Conservation (phyloP, 2,888 invertebrate genomes). For the Pristionchus fissidentatus region DNA sequence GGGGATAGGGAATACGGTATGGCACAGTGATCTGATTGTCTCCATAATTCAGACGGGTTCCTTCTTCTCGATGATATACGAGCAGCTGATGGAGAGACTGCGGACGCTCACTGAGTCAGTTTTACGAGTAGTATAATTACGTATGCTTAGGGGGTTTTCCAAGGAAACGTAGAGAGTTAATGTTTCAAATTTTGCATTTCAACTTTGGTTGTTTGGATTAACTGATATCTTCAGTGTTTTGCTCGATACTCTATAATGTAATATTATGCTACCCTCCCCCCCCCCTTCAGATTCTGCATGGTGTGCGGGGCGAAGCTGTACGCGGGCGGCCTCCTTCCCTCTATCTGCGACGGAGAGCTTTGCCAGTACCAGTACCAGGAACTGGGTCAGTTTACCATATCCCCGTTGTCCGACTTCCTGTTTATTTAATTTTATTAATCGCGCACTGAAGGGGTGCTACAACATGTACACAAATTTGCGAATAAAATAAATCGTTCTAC, state of each 20-base stretch:
- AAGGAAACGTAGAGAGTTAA: too few relatives aligned
- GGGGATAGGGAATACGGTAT: neutral
- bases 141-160: neutral
- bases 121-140: neutral
- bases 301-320: conserved; percentile 21
- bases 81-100: conserved; percentile 15
- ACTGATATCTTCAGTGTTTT: too few relatives aligned
- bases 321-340: conserved; percentile 20
- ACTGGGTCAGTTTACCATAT: conserved; percentile 37
- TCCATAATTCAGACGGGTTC: neutral
- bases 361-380: conserved; percentile 39
- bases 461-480: too few relatives aligned
- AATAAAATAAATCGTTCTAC: too few relatives aligned
- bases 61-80: conserved; percentile 21
- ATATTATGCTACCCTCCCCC: neutral
- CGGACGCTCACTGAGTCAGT: conserved; percentile 17
- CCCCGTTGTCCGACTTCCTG: too few relatives aligned
- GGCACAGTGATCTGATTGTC: neutral
- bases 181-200: neutral
- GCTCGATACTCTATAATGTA: too few relatives aligned
- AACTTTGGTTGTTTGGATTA: too few relatives aligned
- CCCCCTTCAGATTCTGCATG: conserved; percentile 18
- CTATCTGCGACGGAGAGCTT: conserved; percentile 23
- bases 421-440: too few relatives aligned
- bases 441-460: too few relatives aligned